Evolutionary conservation across 1,140 invertebrate genomes (phyloP), one percentile per base, ranked within the genome.

Genomic region (Drosophila sucinea): DNA sequence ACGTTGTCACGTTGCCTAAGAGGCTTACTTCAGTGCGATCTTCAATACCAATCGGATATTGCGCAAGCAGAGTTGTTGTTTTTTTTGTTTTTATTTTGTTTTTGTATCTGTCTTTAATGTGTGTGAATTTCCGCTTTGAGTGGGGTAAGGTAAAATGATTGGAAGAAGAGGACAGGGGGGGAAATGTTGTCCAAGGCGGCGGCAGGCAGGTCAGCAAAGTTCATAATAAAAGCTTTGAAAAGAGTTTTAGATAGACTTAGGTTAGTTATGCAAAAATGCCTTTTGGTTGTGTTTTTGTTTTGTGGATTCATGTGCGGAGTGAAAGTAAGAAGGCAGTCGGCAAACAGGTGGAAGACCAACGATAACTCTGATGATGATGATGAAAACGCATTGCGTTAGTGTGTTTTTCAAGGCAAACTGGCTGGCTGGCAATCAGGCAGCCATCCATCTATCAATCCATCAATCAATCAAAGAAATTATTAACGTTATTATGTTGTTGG

Each of bases 201-300:
- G 64, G 25, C 30, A 3, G 30, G 40, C 72, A 51, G 67, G 80
- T 74, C 79, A 76, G 79, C 17, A 73, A 70, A 86, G 82, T 79
- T 86, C 82, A 76, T 60, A 66, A 68, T 62, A 78, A 78, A 81
- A 67, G 25, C 29, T 29, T 61, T 58, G 44, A n/a, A 27, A 78
- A 78, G 78, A 67, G 25, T 23, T 29, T 61, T 58, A 55, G n/a
- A 27, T 44, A 32, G 23, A 47, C 68, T 85, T 78, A 81, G 75
- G 82, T 75, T 86, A 85, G 73, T 85, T 81, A 86, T 79, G 82
- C 78, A 85, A 85, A 78, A 77, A 44, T 30, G 60, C 29, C 25
- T 32, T 32, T 47, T 41, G 27, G 29, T 17, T 10, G 27, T 4
- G 4, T 30, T 30, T 30, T 30, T 41, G 10, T 41, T 41, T 41